A percentile compares a stretch with the other conserved stretches of the same genome.
These are phyloP conservation scores for Triplophysa yarkandensis DNA, from an alignment of 2,797 vertebrate genomes.

Conservation along the genomic window DNA sequence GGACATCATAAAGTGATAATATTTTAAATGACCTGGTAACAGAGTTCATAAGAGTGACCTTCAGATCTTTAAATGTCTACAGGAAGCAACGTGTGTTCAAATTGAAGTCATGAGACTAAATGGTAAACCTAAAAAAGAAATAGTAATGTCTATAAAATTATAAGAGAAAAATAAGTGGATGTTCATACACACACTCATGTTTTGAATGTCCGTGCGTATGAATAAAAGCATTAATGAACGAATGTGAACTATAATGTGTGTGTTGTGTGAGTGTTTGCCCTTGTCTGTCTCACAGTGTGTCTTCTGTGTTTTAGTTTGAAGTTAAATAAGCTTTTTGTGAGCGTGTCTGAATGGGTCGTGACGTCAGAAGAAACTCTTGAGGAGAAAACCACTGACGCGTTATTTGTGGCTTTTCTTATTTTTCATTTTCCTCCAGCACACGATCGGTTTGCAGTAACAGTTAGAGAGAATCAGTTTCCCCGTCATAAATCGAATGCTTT, in stretches of 20 bases:
- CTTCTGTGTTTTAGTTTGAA: slow-evolving; percentile 4
- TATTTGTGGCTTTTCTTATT: slow-evolving; percentile 49
- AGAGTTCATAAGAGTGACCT: slow-evolving; percentile 13
- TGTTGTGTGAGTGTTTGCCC: neutral
- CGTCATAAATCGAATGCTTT: slow-evolving; percentile 60
- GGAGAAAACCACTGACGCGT: slow-evolving; percentile 44
- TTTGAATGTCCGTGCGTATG: slow-evolving; percentile 1
- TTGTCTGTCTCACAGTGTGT: neutral
- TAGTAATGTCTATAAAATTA: no score
- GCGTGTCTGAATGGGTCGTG: slow-evolving; percentile 37
- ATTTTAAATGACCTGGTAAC: slow-evolving; percentile 26
- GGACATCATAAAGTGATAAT: slow-evolving; percentile 4
- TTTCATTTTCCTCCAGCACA: slow-evolving; percentile 54
- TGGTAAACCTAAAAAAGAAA: neutral
- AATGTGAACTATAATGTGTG: neutral
- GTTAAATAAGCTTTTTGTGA: neutral
- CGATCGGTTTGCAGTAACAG: slow-evolving; percentile 51
- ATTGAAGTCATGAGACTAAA: neutral
- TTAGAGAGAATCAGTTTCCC: slow-evolving; percentile 53
- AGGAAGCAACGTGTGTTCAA: neutral
- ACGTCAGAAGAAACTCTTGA: slow-evolving; percentile 38
- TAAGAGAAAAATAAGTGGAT: neutral
- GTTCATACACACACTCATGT: slow-evolving; percentile 32
- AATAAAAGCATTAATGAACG: neutral
- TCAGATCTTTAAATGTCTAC: neutral